phyloP scores from a whole-genome alignment of 2,113 vertebrate species.

The Noctilio leporinus region DNA sequence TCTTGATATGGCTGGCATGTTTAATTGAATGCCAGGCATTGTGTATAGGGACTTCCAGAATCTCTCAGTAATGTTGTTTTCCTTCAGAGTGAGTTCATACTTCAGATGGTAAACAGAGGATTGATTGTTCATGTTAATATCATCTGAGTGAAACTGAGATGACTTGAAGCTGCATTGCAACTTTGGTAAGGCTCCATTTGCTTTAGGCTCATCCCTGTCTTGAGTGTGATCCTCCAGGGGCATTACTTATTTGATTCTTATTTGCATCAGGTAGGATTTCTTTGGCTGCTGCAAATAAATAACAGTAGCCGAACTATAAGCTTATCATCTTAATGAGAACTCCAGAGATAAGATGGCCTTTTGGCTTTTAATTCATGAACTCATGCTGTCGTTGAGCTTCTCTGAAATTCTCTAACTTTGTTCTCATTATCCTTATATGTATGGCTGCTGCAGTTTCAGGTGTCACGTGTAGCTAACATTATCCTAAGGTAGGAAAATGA shows the following conservation, averaged over 20 bases:
- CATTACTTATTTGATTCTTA: not conserved
- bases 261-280: not conserved
- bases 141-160: not conserved
- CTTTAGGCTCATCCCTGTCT: not conserved
- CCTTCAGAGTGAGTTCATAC: not conserved
- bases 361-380: not conserved
- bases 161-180: not conserved
- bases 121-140: not conserved
- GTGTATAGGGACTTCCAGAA: not conserved
- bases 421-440: not conserved
- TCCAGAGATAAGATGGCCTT: not conserved
- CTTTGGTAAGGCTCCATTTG: not conserved
- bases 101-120: not conserved
- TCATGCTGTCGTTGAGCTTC: not conserved
- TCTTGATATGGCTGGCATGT: not conserved
- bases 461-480: not conserved
- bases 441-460: not conserved
- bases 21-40: not conserved
- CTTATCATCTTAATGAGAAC: not conserved
- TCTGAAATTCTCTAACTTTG: not conserved
- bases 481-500: not conserved
- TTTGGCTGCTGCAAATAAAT: not conserved
- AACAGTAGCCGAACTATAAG: not conserved
- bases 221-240: not conserved
- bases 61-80: not conserved